These are phyloP conservation scores for Sus scrofa DNA, from an alignment of 2,113 vertebrate genomes.

Conservation along the genomic window T2T-Sscrofa CM000823.6:9139501-9140000, in stretches of 20 bases:
- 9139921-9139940: too few relatives aligned
- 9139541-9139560: neutral
- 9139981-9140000: neutral
- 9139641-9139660: neutral
- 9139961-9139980: too few relatives aligned
- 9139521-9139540: neutral
- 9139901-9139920: too few relatives aligned
- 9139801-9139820: neutral
- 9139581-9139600: neutral
- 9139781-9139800: neutral
- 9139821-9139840: neutral
- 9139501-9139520: neutral
- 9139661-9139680: neutral
- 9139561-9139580: neutral
- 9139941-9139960: too few relatives aligned
- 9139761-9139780: neutral
- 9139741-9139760: neutral
- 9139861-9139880: too few relatives aligned
- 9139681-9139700: neutral
- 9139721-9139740: neutral
- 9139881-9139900: too few relatives aligned
- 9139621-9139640: neutral
- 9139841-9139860: neutral
- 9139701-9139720: neutral
- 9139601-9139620: neutral